Evolutionary conservation across 2,888 invertebrate genomes (phyloP).

Genomic region (Auanema sp.): DNA sequence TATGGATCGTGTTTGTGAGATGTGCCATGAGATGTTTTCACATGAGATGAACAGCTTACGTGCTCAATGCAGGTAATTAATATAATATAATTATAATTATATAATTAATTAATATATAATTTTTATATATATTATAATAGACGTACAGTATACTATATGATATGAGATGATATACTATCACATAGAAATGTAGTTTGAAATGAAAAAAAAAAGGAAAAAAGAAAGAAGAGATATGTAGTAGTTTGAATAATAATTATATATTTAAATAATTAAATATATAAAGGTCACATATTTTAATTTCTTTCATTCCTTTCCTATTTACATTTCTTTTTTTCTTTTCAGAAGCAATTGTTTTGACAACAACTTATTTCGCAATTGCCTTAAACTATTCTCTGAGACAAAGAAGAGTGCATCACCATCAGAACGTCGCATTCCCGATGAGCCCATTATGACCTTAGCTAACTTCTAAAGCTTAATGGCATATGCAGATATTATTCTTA

Average conservation of each 20-base stretch:
- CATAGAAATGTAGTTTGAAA: too few relatives aligned
- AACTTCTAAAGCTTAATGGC: too few relatives aligned
- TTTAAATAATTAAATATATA: too few relatives aligned
- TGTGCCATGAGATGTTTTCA: slow-evolving; percentile 43
- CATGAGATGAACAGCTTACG: slow-evolving; percentile 35
- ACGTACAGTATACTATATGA: not conserved
- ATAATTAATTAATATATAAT: not conserved
- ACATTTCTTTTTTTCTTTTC: slow-evolving; percentile 8
- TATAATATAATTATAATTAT: too few relatives aligned
- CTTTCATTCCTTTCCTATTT: not conserved
- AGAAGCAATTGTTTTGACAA: slow-evolving; percentile 31
- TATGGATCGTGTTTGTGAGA: slow-evolving; percentile 41
- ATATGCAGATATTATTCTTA: too few relatives aligned
- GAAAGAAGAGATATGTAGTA: too few relatives aligned
- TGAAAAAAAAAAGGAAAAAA: too few relatives aligned
- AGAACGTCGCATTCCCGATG: too few relatives aligned
- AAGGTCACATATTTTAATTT: not conserved
- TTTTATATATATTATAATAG: not conserved
- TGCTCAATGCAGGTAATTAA: slow-evolving; percentile 32
- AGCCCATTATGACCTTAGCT: too few relatives aligned
- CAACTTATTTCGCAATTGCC: slow-evolving; percentile 29
- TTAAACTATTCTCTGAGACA: slow-evolving; percentile 32
- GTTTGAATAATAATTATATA: too few relatives aligned
- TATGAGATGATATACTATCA: too few relatives aligned
- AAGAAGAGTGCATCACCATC: too few relatives aligned